phyloP scores from a whole-genome alignment of 2,888 invertebrate genomes.

The Eupithecia exiguata region DNA sequence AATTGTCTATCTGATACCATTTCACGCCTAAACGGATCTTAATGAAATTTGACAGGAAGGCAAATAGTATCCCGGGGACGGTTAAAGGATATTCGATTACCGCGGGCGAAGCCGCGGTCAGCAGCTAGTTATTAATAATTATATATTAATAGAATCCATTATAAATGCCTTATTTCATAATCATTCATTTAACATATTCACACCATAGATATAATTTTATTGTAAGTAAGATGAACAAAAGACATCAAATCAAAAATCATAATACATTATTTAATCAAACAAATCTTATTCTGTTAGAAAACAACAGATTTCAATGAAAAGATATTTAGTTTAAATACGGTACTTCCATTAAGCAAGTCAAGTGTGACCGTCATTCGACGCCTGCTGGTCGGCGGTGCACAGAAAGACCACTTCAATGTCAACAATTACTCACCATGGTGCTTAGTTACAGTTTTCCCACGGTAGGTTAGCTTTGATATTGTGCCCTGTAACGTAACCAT shows the following conservation, averaged over 20 bases:
- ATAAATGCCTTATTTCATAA: not conserved
- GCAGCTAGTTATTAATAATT: not conserved
- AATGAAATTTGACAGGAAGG: too few relatives aligned
- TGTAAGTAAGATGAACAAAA: not conserved
- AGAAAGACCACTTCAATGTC: conserved; percentile 57
- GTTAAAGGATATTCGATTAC: too few relatives aligned
- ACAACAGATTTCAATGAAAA: not conserved
- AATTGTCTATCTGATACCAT: too few relatives aligned
- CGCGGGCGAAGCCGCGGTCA: too few relatives aligned
- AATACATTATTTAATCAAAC: not conserved
- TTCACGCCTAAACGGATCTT: too few relatives aligned
- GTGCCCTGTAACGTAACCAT: not conserved
- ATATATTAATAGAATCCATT: not conserved
- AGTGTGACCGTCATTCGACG: conserved; percentile 70
- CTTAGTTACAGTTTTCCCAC: conserved; percentile 69
- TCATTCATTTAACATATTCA: not conserved
- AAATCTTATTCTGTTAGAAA: not conserved
- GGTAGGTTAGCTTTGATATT: conserved; percentile 30
- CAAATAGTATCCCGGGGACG: too few relatives aligned
- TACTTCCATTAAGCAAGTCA: conserved; percentile 42
- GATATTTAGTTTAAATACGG: not conserved
- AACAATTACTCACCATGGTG: conserved; percentile 60
- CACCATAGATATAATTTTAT: too few relatives aligned
- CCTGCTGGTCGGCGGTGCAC: conserved; percentile 64
- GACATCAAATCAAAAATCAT: not conserved